These are phyloP conservation scores for Coleophora deauratella DNA, from an alignment of 2,888 invertebrate species.

Conservation along the genomic window DNA sequence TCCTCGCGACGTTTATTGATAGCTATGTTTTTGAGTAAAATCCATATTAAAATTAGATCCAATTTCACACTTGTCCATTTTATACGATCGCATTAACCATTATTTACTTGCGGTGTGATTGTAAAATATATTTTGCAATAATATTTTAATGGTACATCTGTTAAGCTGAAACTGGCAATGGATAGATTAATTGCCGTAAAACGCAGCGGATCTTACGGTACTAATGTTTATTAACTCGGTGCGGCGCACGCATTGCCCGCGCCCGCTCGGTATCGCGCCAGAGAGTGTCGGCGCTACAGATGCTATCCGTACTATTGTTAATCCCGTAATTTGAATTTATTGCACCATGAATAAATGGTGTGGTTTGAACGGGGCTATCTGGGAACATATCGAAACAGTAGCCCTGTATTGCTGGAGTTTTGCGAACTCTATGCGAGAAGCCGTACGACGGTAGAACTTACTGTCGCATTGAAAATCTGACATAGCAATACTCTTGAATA, in stretches of 20 bases:
- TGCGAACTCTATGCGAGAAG: constrained; percentile 14
- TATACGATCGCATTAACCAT: constrained; percentile 23
- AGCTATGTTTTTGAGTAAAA: constrained; percentile 50
- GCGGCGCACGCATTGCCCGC: constrained; percentile 19
- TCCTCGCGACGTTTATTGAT: constrained; percentile 53
- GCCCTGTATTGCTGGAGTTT: constrained; percentile 32
- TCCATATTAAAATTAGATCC: constrained; percentile 48
- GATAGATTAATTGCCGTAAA: constrained; percentile 9
- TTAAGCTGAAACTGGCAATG: constrained; percentile 25
- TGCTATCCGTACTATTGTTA: constrained; percentile 71
- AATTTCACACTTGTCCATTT: constrained; percentile 32
- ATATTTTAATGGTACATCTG: constrained; percentile 30
- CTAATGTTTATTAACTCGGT: constrained; percentile 28
- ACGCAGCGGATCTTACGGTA: constrained; percentile 2
- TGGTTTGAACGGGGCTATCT: constrained; percentile 54
- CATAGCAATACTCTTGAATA: constrained; percentile 28
- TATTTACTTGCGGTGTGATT: constrained; percentile 18
- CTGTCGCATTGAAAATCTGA: constrained; percentile 30
- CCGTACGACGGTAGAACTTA: constrained; percentile 10
- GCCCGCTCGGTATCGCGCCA: constrained; percentile 20
- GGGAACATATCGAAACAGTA: constrained; percentile 53
- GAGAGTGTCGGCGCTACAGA: constrained; percentile 48
- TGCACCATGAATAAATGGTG: constrained; percentile 70
- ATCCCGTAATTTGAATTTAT: constrained; percentile 75
- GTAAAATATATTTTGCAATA: constrained; percentile 28